These are phyloP conservation scores for Ellobium chinense DNA, from an alignment of 2,888 invertebrate genomes.

Conservation along the genomic window DNA sequence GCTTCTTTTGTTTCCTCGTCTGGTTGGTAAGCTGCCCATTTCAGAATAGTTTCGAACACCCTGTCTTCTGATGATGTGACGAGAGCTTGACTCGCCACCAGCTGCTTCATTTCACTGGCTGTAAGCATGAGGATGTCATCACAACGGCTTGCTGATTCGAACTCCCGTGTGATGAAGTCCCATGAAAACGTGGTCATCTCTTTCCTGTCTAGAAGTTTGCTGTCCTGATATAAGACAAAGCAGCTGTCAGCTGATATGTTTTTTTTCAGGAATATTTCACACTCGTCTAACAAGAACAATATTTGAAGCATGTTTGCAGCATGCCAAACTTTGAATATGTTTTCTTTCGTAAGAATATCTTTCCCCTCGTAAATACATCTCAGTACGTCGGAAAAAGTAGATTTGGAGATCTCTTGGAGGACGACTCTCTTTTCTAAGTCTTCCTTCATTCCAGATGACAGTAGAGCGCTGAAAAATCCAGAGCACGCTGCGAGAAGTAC, in stretches of 20 bases:
- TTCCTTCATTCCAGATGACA: constrained; percentile 5
- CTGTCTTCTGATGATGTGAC: neutral
- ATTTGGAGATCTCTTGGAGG: neutral
- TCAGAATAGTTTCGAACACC: neutral
- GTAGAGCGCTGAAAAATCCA: neutral
- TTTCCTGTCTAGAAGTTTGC: constrained; percentile 2
- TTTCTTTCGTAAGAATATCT: neutral
- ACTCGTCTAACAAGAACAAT: neutral
- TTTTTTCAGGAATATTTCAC: neutral
- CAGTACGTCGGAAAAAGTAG: neutral
- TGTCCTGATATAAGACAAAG: neutral
- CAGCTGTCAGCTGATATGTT: neutral
- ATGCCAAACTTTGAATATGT: constrained; percentile 24
- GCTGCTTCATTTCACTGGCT: neutral
- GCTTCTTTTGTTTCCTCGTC: neutral
- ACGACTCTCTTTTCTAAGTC: neutral
- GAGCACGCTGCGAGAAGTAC: constrained; percentile 22
- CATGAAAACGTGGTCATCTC: neutral
- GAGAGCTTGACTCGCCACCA: neutral
- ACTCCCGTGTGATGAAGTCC: neutral
- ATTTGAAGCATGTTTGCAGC: constrained; percentile 8
- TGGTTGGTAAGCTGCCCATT: neutral
- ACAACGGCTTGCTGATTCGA: neutral
- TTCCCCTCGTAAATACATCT: neutral
- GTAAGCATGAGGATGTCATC: neutral